Base-by-base conservation (phyloP, 2,113 vertebrate species). In the Ophiodon elongatus region DNA sequence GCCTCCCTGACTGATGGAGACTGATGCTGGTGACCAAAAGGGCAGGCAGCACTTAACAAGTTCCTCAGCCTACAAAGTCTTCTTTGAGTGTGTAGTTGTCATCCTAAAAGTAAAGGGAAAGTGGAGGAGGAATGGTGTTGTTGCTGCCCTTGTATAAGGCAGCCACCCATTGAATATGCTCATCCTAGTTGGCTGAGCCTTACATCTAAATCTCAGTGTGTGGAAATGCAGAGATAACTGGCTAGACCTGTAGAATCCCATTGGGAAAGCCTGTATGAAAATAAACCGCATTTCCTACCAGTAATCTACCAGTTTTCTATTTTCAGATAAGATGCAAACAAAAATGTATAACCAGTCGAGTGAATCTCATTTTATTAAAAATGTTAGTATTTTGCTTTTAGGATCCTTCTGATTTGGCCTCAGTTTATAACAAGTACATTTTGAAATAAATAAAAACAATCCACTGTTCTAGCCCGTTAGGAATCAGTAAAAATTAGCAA, bases 171-270 rank as follows among this genome's bases (percentile, higher is more conserved):
- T 85, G 76, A 85, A 88, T 69, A 41, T 37, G 41, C 76, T 90
- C 85, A 83, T 82, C 84, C 70, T 70, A 37, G 78, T 83, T 63
- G 68, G 68, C 81, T 80, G 64, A 86, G 84, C 73, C 64, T 76
- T 62, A 75, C 69, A 82, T 77, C 63, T 78, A 88, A 83, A 85
- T 82, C 75, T 86, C 80, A 76, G 69, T 62, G 76, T 59, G 82
- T 79, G 85, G 82, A 81, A 89, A 79, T 70, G 77, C 84, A 85
- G 87, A 89, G 88, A 91, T 91, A 89, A 89, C 74, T 37, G 81
- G 79, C 74, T 85, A 43, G 73, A 85, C 70, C 65, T 78, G 66
- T 68, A 73, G 76, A 89, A 76, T 56, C 65, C 85, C 43, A 67
- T 80, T 67, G 33, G 57, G 60, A 63, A 70, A 83, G 66, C 65